These are phyloP conservation scores for Cottus gobio DNA, from an alignment of 2,113 vertebrate genomes.

Conservation along the genomic window DNA sequence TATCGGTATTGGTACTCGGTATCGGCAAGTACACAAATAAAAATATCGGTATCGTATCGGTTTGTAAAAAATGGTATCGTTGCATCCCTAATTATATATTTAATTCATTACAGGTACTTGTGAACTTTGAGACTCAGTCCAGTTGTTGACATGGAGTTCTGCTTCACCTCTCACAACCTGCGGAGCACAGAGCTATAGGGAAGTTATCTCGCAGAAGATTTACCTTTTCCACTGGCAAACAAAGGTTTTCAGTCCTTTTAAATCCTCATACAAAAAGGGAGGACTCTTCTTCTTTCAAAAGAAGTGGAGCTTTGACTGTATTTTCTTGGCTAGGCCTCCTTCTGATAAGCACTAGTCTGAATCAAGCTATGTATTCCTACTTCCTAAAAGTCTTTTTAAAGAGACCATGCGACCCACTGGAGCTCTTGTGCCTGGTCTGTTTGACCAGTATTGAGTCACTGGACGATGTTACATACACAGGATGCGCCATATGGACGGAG, in stretches of 20 bases:
- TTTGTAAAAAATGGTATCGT: no score
- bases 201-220: conserved; percentile 10
- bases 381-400: neutral
- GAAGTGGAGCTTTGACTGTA: neutral
- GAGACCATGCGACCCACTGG: neutral
- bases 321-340: neutral
- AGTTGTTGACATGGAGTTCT: neutral
- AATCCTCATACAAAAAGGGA: neutral
- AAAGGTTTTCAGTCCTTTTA: neutral
- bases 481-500: neutral
- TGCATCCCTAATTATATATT: conserved; percentile 25
- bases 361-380: neutral
- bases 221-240: neutral
- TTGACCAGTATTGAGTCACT: neutral
- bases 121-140: neutral
- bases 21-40: no score
- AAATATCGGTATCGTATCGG: no score
- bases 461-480: neutral
- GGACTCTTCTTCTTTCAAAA: conserved; percentile 8
- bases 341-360: neutral
- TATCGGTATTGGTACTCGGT: no score
- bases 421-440: neutral
- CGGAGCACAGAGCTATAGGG: neutral
- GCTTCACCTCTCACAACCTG: neutral
- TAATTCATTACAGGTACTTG: neutral